Evolutionary conservation across 1,140 invertebrate species (phyloP), one percentile per base, ranked within the genome.

Genomic region (Holcopasites calliopsidis): DNA sequence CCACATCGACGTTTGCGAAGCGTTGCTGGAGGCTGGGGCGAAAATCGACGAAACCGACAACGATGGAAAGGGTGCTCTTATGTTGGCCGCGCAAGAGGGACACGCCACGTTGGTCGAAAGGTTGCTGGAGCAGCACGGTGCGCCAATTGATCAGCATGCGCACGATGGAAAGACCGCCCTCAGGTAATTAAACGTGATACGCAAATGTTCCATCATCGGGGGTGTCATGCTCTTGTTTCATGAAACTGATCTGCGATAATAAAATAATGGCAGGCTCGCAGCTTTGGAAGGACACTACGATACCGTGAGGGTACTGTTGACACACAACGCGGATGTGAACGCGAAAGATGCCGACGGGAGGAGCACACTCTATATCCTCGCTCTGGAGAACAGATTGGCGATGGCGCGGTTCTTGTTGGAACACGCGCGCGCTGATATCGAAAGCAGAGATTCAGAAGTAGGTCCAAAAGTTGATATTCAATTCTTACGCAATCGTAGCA

Each of bases 111-210:
- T 97, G 16, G 95, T 96, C 0, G 93, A 94, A 73, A 91, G 94
- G 61, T 92, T 98, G 3, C 85, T 97, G n/a, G 94, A 95, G 74
- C 93, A 95, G 58, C 94, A 95, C 89, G 93, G 92, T 38, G 96
- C 97, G 23, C 94, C 95, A 7, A 95, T 98, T 6, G 96, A 99
- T 91, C 97, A 98, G 86, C 93, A 95, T 61, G 97, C 97, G 31
- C 97, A 98, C 88, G 97, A 99, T 91, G 97, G 97, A 6, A 97
- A 97, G 91, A 98, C 97, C 6, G 97, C 98, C 1, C 92, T 99
- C n/a, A 94, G 98, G 91, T 94, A 89, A 44, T 44, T 70, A 40
- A 10, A 1, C 23, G n/a, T 31, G 11, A 28, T 21, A 13, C 0
- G 4, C 16, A 3, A 13, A 2, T 23, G 6, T 2, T n/a, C 28